Evolutionary conservation across 2,888 invertebrate genomes (phyloP).

Genomic region (Brachypalpus laphriformis): DNA sequence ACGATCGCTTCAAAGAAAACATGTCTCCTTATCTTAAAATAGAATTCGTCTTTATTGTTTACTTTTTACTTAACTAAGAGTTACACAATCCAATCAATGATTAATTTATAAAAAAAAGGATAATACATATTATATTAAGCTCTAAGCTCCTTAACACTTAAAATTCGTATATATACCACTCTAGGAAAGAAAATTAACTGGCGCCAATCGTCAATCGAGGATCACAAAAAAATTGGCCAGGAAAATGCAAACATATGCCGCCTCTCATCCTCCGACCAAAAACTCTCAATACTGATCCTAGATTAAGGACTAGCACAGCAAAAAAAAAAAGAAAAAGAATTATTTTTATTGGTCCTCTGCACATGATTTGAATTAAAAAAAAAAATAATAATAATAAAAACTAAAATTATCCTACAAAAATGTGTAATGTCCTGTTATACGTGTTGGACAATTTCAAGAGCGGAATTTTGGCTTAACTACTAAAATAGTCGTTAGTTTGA

Average conservation of each 20-base stretch:
- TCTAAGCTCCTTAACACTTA: constrained; percentile 44
- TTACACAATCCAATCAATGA: constrained; percentile 54
- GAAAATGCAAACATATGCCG: neutral
- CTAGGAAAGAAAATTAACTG: neutral
- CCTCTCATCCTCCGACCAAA: constrained; percentile 1
- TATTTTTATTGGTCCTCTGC: neutral
- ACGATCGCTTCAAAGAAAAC: neutral
- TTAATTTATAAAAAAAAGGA: constrained; percentile 50
- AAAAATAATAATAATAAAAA: constrained; percentile 11
- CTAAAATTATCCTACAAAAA: constrained; percentile 41
- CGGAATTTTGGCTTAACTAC: constrained; percentile 59
- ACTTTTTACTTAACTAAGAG: constrained; percentile 51
- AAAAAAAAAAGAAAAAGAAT: neutral
- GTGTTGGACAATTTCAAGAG: constrained; percentile 24
- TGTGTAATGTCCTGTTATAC: constrained; percentile 6
- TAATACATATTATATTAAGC: constrained; percentile 29
- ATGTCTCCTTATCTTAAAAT: constrained; percentile 33
- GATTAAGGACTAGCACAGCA: constrained; percentile 68
- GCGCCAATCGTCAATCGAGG: constrained; percentile 71
- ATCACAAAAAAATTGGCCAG: constrained; percentile 19
- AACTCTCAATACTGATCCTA: constrained; percentile 50
- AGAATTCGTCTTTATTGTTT: constrained; percentile 60
- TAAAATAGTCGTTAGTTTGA: constrained; percentile 38
- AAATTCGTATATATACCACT: constrained; percentile 17
- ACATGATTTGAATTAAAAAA: constrained; percentile 20